Percentiles rank a stretch among this genome's conserved stretches.
Evolutionary conservation across 2,888 invertebrate species (phyloP).

Genomic region (Galeopsomyia nigrocyanea): DNA sequence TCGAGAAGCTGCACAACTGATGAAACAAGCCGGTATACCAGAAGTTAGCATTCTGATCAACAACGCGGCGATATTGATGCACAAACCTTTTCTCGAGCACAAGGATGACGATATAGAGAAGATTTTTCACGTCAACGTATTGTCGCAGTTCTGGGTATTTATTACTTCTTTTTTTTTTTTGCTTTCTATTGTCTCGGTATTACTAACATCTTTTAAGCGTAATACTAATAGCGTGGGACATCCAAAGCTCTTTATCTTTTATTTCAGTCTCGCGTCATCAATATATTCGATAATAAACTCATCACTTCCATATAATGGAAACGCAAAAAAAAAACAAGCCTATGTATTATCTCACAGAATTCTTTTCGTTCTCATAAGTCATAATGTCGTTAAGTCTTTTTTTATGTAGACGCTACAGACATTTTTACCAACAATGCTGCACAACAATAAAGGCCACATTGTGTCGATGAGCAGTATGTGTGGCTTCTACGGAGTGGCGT

Average conservation of each 20-base stretch:
- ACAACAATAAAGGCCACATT: slow-evolving; percentile 66
- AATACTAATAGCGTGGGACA: too few species aligned
- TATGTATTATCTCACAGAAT: background rate
- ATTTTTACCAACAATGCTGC: slow-evolving; percentile 67
- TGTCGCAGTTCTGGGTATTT: slow-evolving; percentile 69
- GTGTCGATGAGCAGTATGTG: slow-evolving; percentile 68
- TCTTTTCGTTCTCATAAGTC: background rate
- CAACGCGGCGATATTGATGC: slow-evolving; percentile 69
- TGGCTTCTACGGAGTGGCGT: slow-evolving; percentile 65
- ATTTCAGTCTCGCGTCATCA: too few species aligned
- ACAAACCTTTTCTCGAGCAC: slow-evolving; percentile 64
- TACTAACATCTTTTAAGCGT: too few species aligned
- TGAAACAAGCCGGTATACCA: slow-evolving; percentile 62
- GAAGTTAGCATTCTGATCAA: slow-evolving; percentile 70
- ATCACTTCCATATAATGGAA: too few species aligned
- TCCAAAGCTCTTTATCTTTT: too few species aligned
- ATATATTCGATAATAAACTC: too few species aligned
- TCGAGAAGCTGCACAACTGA: slow-evolving; percentile 54
- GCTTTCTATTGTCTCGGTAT: too few species aligned
- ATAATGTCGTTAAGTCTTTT: background rate
- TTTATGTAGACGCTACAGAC: slow-evolving; percentile 64
- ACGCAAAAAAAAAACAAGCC: too few species aligned
- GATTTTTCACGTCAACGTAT: slow-evolving; percentile 67
- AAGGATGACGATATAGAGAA: slow-evolving; percentile 63
- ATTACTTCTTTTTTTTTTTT: background rate